Percentiles rank a stretch among this genome's conserved stretches.
These are phyloP conservation scores for Rallus limicola DNA, from an alignment of 2,113 vertebrate genomes.

Conservation along the genomic window DNA sequence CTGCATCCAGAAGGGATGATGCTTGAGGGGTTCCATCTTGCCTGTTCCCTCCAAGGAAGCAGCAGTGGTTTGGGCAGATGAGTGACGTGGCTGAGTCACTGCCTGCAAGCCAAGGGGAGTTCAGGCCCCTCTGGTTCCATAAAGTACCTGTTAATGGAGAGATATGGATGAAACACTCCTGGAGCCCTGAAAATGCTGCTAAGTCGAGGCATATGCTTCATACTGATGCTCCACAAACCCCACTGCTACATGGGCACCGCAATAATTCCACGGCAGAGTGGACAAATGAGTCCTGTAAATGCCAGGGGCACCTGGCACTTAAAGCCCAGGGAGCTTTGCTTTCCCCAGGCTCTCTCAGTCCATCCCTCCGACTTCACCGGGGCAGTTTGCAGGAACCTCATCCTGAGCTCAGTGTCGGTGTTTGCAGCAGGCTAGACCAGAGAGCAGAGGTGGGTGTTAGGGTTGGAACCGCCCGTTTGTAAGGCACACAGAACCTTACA, in stretches of 20 bases:
- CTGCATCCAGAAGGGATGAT: neutral
- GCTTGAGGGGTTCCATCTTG: neutral
- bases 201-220: accelerated
- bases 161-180: neutral
- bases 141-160: neutral
- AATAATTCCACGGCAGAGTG: accelerated
- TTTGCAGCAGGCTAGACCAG: neutral
- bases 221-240: neutral
- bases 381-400: neutral
- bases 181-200: neutral
- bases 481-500: neutral
- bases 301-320: too few species aligned
- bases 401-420: accelerated
- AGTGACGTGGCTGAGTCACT: neutral
- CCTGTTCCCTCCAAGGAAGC: neutral
- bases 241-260: neutral
- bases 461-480: neutral
- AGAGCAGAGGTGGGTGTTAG: neutral
- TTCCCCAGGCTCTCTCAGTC: neutral
- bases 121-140: neutral
- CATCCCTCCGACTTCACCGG: neutral
- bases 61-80: neutral
- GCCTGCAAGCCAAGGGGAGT: neutral
- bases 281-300: neutral
- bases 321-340: neutral